A percentile compares a stretch with the other conserved stretches of the same genome.
phyloP scores from a whole-genome alignment of 1,140 invertebrate species.

The Camponotus floridanus region DNA sequence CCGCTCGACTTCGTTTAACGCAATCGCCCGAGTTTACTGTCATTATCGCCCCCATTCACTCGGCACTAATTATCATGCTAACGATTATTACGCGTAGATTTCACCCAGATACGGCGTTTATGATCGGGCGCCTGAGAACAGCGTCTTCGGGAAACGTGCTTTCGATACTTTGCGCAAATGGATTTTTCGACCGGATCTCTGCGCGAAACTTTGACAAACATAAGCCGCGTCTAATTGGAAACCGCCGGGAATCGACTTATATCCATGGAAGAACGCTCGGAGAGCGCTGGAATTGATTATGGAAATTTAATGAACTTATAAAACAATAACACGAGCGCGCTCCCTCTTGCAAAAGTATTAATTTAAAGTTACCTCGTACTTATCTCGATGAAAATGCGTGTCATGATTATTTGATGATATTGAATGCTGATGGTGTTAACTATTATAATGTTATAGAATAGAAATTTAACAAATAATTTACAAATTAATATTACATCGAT shows the following conservation, averaged over 20 bases:
- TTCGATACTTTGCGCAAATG: background rate
- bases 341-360: conserved; percentile 13
- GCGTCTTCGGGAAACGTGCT: background rate
- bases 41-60: conserved; percentile 61
- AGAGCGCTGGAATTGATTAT: conserved; percentile 42
- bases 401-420: conserved; percentile 9
- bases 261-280: conserved; percentile 23
- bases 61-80: conserved; percentile 65
- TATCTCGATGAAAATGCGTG: background rate
- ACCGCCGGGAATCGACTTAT: conserved; percentile 32
- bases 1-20: conserved; percentile 73
- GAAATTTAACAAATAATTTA: conserved; percentile 1
- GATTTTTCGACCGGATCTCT: conserved; percentile 4
- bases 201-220: conserved; percentile 17
- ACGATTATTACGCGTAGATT: conserved; percentile 67
- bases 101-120: conserved; percentile 49
- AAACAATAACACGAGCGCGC: conserved; percentile 41
- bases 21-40: conserved; percentile 73
- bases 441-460: background rate
- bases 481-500: background rate
- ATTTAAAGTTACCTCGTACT: conserved; percentile 24
- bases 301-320: conserved; percentile 58
- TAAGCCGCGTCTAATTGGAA: conserved; percentile 40
- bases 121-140: conserved; percentile 26
- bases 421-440: background rate